A percentile compares a stretch with the other conserved stretches of the same genome.
Conservation (phyloP, 1,140 invertebrate species). For the Diachasmimorpha longicaudata region DNA sequence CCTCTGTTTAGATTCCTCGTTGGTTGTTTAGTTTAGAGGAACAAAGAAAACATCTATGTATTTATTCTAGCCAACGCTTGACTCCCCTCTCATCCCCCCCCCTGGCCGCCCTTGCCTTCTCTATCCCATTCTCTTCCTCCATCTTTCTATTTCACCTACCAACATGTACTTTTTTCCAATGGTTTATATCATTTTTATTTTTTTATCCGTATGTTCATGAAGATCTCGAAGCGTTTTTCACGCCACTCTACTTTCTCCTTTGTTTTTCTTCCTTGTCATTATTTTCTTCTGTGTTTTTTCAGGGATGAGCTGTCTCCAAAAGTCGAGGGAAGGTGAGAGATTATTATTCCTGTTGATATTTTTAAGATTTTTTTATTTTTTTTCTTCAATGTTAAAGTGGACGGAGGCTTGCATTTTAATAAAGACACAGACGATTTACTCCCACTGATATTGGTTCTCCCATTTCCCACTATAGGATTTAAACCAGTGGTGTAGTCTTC, state of each 20-base stretch:
- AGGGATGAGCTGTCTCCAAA: background rate
- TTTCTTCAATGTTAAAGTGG: background rate
- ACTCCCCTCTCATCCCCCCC: slow-evolving; percentile 30
- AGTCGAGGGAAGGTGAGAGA: background rate
- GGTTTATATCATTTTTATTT: slow-evolving; percentile 20
- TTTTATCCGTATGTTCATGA: background rate
- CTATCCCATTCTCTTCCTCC: slow-evolving; percentile 21
- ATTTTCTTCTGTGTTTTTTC: background rate
- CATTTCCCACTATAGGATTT: slow-evolving; percentile 20
- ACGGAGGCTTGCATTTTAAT: background rate
- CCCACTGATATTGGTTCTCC: background rate
- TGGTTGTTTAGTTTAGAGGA: slow-evolving; percentile 69
- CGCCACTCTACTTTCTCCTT: slow-evolving; percentile 17
- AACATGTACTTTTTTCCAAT: slow-evolving; percentile 8
- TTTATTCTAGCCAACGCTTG: slow-evolving; percentile 67
- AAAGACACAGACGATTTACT: slow-evolving; percentile 11
- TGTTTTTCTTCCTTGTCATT: background rate
- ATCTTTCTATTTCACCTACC: background rate
- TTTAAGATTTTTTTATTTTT: background rate
- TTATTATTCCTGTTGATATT: background rate
- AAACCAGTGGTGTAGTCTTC: background rate
- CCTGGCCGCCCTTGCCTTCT: slow-evolving; percentile 24
- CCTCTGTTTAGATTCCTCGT: slow-evolving; percentile 68
- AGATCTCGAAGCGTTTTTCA: slow-evolving; percentile 22
- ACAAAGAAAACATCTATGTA: slow-evolving; percentile 70